Base-by-base conservation (phyloP, 2,113 vertebrate species). In the Callithrix jacchus region DNA sequence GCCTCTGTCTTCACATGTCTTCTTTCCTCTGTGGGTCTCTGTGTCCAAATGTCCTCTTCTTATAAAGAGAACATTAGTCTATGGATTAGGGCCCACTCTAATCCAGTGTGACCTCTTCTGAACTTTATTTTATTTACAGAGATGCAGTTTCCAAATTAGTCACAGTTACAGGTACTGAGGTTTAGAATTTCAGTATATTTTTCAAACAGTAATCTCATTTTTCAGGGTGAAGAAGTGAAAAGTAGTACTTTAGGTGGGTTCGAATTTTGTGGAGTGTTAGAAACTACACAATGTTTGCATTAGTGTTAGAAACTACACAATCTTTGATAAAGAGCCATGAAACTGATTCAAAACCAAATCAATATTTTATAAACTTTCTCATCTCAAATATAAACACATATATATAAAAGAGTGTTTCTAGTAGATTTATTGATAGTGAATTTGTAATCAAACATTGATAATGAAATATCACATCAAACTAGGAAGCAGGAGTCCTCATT, bases 141-240 rank as follows among this genome's bases (percentile, higher is more conserved):
- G 49, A 47, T 14, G 35, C 21, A 49, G 4, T 77, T 77, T 42
- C 27, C 27, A 18, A 77, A 47, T 47, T 32, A 32, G 16, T 77
- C 17, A 4, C 4, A 12, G 32, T n/a, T 18, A 45, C 5, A 45
- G 21, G 2, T 27, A 56, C 30, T 37, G 49, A 10, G 5, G 0
- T 30, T 56, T 45, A 70, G 16, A 0, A 27, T 30, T 20, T 14
- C n/a, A 42, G 30, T 4, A 5, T 23, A 30, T 56, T 3, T 82
- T 88, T 40, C 35, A 47, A 81, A 49, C 20, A 23, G 30, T 2
- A 40, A 25, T 71, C 10, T 0, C 12, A 81, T 58, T 88, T 23
- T 30, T 81, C 13, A 87, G 18, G 5, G 11, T 70, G 23, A 66
- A 61, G 85, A 89, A 49, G 1, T 52, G 9, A 11, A 30, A 64